phyloP scores from a whole-genome alignment of 2,888 invertebrate species.

The Leptopterna dolabrata region DNA sequence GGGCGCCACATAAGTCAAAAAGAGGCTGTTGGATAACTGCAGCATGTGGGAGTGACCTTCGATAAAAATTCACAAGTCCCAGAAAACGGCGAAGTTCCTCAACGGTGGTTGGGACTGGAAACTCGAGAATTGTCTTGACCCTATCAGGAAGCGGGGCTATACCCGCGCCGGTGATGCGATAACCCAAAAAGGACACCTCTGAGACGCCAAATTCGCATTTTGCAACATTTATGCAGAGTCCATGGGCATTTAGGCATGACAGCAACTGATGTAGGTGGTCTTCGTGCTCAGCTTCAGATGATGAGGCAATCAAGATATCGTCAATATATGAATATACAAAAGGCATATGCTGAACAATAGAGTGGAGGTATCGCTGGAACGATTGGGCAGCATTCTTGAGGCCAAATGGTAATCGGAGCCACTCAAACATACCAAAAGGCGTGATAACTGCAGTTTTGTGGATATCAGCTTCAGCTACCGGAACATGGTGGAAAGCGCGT shows the following conservation, averaged over 20 bases:
- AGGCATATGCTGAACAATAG: constrained; percentile 57
- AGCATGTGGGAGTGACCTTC: constrained; percentile 51
- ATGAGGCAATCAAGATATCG: constrained; percentile 61
- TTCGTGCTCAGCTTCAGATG: constrained; percentile 59
- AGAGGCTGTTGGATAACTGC: constrained; percentile 52
- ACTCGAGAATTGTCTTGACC: constrained; percentile 64
- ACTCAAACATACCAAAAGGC: constrained; percentile 55
- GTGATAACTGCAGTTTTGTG: constrained; percentile 56
- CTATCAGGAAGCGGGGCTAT: constrained; percentile 64
- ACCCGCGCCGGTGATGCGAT: constrained; percentile 61
- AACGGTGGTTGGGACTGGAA: constrained; percentile 57
- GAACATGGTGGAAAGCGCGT: constrained; percentile 66
- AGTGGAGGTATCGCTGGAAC: constrained; percentile 63
- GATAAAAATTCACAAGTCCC: constrained; percentile 59
- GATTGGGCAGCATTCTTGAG: constrained; percentile 62
- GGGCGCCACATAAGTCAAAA: neutral
- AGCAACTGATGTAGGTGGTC: constrained; percentile 59
- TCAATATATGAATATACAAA: constrained; percentile 62
- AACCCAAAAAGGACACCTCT: constrained; percentile 63
- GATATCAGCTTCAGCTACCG: constrained; percentile 61
- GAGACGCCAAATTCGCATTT: constrained; percentile 65
- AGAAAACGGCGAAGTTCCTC: constrained; percentile 56
- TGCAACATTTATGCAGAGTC: constrained; percentile 63
- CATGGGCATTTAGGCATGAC: constrained; percentile 61
- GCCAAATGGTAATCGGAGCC: constrained; percentile 60